phyloP scores from a whole-genome alignment of 1,140 invertebrate species.

The Centruroides vittatus region DNA sequence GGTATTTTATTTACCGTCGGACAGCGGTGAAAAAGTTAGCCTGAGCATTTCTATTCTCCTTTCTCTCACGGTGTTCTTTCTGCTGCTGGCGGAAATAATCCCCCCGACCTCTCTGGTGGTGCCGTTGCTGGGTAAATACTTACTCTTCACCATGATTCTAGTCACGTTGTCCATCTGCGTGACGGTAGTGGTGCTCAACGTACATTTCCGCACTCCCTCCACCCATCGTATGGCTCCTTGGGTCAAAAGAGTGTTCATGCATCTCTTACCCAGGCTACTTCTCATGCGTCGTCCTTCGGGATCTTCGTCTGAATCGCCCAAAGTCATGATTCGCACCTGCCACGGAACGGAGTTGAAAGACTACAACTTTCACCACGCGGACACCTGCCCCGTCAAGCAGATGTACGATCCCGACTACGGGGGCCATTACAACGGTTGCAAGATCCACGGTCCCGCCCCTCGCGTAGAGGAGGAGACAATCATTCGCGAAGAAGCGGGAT shows the following conservation, averaged over 20 bases:
- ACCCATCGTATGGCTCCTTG: slow-evolving; percentile 88
- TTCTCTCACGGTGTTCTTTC: slow-evolving; percentile 97
- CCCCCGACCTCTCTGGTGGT: slow-evolving; percentile 96
- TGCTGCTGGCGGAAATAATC: slow-evolving; percentile 95
- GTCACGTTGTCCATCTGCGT: slow-evolving; percentile 93
- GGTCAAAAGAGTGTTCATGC: slow-evolving; percentile 76
- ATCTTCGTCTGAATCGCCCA: not conserved
- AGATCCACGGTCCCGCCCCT: slow-evolving; percentile 7
- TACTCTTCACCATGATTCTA: slow-evolving; percentile 96
- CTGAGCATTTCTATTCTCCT: slow-evolving; percentile 67
- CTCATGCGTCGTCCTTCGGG: slow-evolving; percentile 52
- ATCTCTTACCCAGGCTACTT: slow-evolving; percentile 57
- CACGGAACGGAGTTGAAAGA: slow-evolving; percentile 12
- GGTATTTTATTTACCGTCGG: slow-evolving; percentile 96
- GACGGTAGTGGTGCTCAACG: slow-evolving; percentile 93
- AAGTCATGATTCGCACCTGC: slow-evolving; percentile 16
- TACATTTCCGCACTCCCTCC: slow-evolving; percentile 96
- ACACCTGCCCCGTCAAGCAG: slow-evolving; percentile 10
- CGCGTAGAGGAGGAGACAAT: not conserved
- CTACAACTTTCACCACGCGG: not conserved
- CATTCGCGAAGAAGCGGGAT: not conserved
- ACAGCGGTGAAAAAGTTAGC: slow-evolving; percentile 90
- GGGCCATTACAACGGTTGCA: slow-evolving; percentile 7
- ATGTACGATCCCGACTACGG: not conserved
- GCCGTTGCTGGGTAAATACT: slow-evolving; percentile 92